Conservation (phyloP, 2,113 vertebrate genomes). For the Stegostoma tigrinum region DNA sequence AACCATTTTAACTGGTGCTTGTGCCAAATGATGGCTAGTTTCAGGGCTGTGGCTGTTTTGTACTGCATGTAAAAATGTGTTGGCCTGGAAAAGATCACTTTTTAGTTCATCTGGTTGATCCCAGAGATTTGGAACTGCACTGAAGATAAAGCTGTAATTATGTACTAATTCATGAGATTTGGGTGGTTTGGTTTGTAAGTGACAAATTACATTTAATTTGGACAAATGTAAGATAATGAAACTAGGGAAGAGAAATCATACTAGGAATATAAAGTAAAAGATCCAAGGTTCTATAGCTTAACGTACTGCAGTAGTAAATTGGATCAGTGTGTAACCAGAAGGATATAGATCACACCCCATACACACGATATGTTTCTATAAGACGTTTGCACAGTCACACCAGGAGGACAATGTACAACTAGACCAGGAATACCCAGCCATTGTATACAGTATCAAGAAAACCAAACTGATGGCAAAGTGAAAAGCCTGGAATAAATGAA, state of each 20-base stretch:
- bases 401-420: too few species aligned
- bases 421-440: background rate
- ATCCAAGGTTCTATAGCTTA: too few species aligned
- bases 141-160: background rate
- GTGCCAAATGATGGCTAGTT: background rate
- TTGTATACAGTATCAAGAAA: background rate
- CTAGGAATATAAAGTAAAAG: too few species aligned
- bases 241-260: background rate
- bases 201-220: background rate
- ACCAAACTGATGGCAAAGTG: background rate
- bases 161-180: background rate
- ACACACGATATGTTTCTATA: background rate
- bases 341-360: background rate
- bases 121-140: background rate
- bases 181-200: background rate
- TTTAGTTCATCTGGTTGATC: background rate
- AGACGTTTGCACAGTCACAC: too few species aligned
- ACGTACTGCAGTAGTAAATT: background rate
- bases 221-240: background rate
- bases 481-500: background rate
- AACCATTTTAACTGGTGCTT: background rate
- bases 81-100: background rate
- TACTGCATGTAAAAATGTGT: background rate
- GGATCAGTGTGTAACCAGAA: background rate
- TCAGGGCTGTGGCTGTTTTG: background rate